Evolutionary conservation across 2,888 invertebrate species (phyloP).

Genomic region (Pandemis corylana): DNA sequence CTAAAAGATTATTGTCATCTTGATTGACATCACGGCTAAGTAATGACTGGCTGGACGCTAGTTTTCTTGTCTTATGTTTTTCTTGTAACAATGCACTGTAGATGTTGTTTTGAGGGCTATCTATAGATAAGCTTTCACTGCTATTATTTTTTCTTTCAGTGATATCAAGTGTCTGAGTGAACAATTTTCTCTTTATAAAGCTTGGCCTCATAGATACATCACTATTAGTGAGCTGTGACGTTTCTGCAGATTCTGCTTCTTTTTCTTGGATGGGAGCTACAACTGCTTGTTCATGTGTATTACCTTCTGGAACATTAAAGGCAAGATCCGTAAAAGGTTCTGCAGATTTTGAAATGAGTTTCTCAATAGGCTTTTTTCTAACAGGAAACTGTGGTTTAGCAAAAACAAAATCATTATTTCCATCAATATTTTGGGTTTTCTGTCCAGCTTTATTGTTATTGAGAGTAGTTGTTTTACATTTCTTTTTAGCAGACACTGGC

Average conservation of each 20-base stretch:
- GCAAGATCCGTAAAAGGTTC: slow-evolving; percentile 42
- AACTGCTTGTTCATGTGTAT: slow-evolving; percentile 13
- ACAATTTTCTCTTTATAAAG: slow-evolving; percentile 77
- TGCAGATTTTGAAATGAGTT: slow-evolving; percentile 55
- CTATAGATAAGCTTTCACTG: slow-evolving; percentile 53
- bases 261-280: slow-evolving; percentile 17
- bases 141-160: slow-evolving; percentile 63
- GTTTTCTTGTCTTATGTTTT: slow-evolving; percentile 70
- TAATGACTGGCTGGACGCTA: slow-evolving; percentile 69
- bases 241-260: slow-evolving; percentile 41
- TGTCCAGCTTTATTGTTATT: slow-evolving; percentile 43
- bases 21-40: slow-evolving; percentile 64
- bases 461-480: slow-evolving; percentile 50
- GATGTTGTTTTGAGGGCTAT: slow-evolving; percentile 64
- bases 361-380: slow-evolving; percentile 48
- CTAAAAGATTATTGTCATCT: slow-evolving; percentile 67
- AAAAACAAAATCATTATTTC: slow-evolving; percentile 61
- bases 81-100: slow-evolving; percentile 62
- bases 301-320: slow-evolving; percentile 44
- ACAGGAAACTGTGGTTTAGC: slow-evolving; percentile 62
- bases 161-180: slow-evolving; percentile 73
- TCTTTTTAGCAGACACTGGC: slow-evolving; percentile 53
- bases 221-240: slow-evolving; percentile 47
- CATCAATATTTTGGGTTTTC: slow-evolving; percentile 35
- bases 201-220: slow-evolving; percentile 72